Percentiles rank a stretch among this genome's conserved stretches.
Evolutionary conservation across 2,797 vertebrate species (phyloP).

Genomic region (Sciaenops ocellatus): DNA sequence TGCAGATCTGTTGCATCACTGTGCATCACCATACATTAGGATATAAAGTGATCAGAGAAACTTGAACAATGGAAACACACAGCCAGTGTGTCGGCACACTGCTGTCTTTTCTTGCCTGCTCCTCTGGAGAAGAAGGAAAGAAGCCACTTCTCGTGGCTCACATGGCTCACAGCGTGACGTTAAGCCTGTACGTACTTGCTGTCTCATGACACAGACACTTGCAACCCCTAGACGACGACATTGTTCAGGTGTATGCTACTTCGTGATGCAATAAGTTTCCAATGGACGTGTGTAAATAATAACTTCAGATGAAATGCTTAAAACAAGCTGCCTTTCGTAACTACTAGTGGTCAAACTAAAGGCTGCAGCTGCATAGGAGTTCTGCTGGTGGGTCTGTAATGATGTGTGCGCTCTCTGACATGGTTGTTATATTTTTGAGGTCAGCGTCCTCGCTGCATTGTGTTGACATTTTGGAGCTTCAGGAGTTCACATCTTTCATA

Average conservation of each 20-base stretch:
- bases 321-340: slow-evolving; percentile 21
- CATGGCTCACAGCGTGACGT: neutral
- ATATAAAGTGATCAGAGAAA: neutral
- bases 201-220: neutral
- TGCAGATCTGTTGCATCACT: neutral
- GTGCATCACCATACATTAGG: neutral
- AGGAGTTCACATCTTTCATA: neutral
- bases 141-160: too few species aligned
- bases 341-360: neutral
- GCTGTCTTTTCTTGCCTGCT: too few species aligned
- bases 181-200: neutral
- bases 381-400: neutral
- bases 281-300: neutral
- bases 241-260: slow-evolving; percentile 9
- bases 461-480: neutral
- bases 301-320: neutral
- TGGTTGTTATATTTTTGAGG: neutral
- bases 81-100: neutral
- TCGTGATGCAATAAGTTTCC: slow-evolving; percentile 1
- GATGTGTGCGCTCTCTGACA: neutral
- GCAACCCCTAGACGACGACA: neutral
- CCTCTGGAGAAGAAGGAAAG: neutral
- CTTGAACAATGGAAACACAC: neutral
- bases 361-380: neutral
- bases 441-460: neutral